Conservation (phyloP, 2,113 vertebrate species). For the Cryptotis parvus region DNA sequence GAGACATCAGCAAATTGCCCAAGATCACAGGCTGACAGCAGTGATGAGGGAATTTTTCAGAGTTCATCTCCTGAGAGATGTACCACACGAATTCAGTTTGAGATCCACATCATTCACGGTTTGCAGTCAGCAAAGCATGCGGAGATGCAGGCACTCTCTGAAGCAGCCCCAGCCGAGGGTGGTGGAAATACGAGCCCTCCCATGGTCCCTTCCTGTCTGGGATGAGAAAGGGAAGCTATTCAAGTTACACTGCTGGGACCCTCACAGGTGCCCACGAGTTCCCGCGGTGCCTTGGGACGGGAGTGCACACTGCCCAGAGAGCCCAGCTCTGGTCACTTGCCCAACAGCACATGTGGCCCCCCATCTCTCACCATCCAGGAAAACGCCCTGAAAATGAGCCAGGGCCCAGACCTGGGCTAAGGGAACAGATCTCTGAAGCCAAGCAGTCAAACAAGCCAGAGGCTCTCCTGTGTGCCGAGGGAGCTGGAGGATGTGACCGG, state of each 20-base stretch:
- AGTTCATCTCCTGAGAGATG: conserved; percentile 79
- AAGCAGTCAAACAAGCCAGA: conserved; percentile 77
- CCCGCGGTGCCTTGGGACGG: conserved; percentile 81
- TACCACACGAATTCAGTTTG: conserved; percentile 46
- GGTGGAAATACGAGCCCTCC: conserved; percentile 53
- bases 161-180: conserved; percentile 67
- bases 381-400: conserved; percentile 62
- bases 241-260: conserved; percentile 79
- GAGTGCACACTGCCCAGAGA: conserved; percentile 78
- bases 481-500: conserved; percentile 60
- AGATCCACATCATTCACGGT: conserved; percentile 60
- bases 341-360: conserved; percentile 48
- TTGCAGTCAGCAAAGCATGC: conserved; percentile 34
- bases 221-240: conserved; percentile 77
- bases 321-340: conserved; percentile 41
- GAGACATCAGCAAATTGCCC: conserved; percentile 76
- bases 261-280: conserved; percentile 83
- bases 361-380: conserved; percentile 58
- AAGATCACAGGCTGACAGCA: conserved; percentile 70
- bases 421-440: conserved; percentile 62
- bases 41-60: conserved; percentile 69
- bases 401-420: conserved; percentile 59
- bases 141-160: conserved; percentile 50
- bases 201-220: conserved; percentile 83
- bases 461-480: neutral